Conservation (phyloP, 64 coral and sea anemone species). For the Stichodactyla helianthus region DNA sequence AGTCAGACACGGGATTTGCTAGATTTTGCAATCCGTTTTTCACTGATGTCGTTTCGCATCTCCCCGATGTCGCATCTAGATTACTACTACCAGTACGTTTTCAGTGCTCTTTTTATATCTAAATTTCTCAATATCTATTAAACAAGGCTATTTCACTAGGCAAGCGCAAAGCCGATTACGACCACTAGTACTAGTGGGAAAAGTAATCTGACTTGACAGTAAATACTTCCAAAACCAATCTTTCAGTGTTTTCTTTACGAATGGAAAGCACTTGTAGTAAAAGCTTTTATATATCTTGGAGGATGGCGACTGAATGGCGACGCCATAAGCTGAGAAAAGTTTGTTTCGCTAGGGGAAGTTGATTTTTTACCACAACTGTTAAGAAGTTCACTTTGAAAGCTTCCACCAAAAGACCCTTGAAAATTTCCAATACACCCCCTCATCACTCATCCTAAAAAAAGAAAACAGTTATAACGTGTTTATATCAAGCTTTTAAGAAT, state of each 20-base stretch:
- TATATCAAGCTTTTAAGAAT: too few species aligned
- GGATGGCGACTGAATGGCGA: neutral
- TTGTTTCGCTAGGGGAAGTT: too few species aligned
- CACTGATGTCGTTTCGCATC: neutral
- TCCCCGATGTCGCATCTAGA: neutral
- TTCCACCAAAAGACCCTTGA: too few species aligned
- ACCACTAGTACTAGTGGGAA: neutral
- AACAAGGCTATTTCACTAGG: neutral
- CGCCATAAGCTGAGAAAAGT: too few species aligned
- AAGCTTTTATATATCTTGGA: neutral
- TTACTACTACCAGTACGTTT: neutral
- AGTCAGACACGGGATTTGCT: too few species aligned
- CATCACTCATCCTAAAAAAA: too few species aligned
- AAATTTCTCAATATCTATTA: too few species aligned
- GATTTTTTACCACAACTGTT: too few species aligned
- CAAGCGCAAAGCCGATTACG: neutral
- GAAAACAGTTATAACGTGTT: too few species aligned
- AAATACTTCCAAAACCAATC: neutral
- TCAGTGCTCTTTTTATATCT: neutral
- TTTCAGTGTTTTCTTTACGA: neutral
- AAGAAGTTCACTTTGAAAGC: too few species aligned
- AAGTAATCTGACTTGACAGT: neutral
- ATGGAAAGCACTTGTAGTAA: neutral
- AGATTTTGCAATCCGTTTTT: neutral
- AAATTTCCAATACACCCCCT: too few species aligned